Percentiles rank a stretch among this genome's conserved stretches.
These are phyloP conservation scores for Zaprionus kolodkinae DNA, from an alignment of 1,140 invertebrate genomes.

Conservation along the genomic window DNA sequence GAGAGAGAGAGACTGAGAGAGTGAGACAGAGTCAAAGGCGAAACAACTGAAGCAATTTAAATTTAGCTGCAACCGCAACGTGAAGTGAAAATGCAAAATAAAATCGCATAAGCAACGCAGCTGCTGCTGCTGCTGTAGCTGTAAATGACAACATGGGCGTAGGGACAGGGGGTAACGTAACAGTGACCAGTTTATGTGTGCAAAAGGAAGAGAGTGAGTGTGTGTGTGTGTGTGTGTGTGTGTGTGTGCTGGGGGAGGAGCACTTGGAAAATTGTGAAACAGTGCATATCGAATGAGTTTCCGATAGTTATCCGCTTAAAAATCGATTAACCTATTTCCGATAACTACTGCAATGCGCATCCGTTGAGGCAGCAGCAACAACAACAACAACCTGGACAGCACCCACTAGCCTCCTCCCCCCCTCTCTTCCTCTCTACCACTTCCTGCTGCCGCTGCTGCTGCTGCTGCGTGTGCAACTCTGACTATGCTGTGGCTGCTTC, in stretches of 20 bases:
- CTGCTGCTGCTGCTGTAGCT: conserved; percentile 33
- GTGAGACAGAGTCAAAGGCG: conserved; percentile 7
- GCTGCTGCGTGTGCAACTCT: neutral
- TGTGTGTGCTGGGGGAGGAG: neutral
- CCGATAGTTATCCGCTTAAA: conserved; percentile 82
- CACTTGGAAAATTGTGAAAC: conserved; percentile 62
- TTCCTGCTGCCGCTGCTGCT: too few relatives aligned
- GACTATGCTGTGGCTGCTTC: neutral
- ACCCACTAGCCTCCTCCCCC: neutral
- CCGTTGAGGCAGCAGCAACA: conserved; percentile 42
- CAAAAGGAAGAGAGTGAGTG: neutral
- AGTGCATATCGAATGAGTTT: conserved; percentile 83
- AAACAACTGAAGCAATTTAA: conserved; percentile 48
- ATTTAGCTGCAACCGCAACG: conserved; percentile 67
- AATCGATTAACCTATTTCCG: conserved; percentile 84
- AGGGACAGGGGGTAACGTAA: neutral
- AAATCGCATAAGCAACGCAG: conserved; percentile 57
- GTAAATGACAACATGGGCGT: conserved; percentile 60
- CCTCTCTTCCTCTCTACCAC: too few relatives aligned
- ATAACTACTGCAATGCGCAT: conserved; percentile 83
- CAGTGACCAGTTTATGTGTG: neutral
- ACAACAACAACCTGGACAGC: neutral
- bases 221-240: neutral
- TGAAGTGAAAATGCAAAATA: conserved; percentile 68
- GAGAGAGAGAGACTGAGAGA: neutral